A percentile compares a stretch with the other conserved stretches of the same genome.
Conservation (phyloP, 2,797 vertebrate genomes). For the Sitta carolinensis region DNA sequence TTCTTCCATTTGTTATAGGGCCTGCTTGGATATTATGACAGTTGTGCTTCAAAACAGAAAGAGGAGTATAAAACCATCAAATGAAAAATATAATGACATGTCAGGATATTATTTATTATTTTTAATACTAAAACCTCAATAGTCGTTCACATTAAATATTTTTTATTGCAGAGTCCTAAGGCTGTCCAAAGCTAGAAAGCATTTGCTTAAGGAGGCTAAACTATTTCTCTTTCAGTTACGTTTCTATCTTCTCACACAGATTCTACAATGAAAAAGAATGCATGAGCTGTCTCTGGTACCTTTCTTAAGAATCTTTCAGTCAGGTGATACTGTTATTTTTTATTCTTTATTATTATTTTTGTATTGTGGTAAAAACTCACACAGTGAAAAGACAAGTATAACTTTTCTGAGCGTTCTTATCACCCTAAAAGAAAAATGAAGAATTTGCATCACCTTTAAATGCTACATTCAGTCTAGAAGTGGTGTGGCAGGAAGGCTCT, state of each 20-base stretch:
- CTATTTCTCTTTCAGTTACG: neutral
- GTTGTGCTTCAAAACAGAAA: neutral
- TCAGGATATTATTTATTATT: neutral
- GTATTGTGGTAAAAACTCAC: neutral
- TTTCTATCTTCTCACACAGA: neutral
- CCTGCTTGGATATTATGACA: neutral
- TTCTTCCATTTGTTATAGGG: neutral
- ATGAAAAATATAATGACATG: neutral
- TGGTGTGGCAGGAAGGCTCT: neutral
- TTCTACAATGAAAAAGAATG: neutral
- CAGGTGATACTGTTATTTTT: neutral
- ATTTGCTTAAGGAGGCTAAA: neutral
- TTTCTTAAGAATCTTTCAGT: neutral
- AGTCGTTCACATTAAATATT: neutral
- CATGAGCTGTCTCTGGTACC: accelerated
- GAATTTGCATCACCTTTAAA: neutral
- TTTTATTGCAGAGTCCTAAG: neutral
- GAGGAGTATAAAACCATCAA: neutral
- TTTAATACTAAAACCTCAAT: neutral
- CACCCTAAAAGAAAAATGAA: neutral
- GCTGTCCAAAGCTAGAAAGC: neutral
- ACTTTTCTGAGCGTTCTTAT: neutral
- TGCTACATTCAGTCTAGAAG: neutral
- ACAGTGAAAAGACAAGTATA: neutral
- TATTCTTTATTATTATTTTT: neutral